phyloP scores from a whole-genome alignment of 2,113 vertebrate genomes.

The Dendropsophus ebraccatus region DNA sequence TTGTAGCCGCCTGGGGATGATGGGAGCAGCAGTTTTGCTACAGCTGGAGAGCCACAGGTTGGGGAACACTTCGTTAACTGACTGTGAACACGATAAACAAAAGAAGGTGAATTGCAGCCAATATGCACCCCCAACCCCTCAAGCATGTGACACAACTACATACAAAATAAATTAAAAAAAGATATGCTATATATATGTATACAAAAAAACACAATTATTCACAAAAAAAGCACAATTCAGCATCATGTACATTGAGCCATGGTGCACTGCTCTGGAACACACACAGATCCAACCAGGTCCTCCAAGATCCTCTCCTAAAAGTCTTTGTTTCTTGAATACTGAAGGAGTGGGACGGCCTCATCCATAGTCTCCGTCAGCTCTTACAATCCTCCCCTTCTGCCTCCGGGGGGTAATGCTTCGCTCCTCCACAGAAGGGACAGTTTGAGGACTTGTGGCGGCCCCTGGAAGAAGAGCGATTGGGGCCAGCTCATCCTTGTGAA shows the following conservation, averaged over 20 bases:
- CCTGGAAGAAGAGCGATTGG: not conserved
- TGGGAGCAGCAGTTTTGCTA: no score
- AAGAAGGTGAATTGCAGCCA: not conserved
- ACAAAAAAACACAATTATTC: conserved; percentile 66
- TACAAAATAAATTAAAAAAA: conserved; percentile 77
- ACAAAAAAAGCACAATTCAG: conserved; percentile 69
- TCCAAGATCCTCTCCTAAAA: not conserved
- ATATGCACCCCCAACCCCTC: not conserved
- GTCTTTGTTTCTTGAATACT: not conserved
- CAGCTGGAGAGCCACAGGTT: no score
- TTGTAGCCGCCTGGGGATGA: no score
- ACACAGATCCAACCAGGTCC: conserved; percentile 6
- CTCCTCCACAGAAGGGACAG: not conserved
- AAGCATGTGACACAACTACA: conserved; percentile 67
- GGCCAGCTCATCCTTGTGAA: not conserved
- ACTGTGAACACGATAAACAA: not conserved
- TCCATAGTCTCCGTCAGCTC: not conserved
- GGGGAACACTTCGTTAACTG: no score
- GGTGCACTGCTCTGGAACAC: not conserved
- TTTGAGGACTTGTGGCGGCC: not conserved
- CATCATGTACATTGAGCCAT: conserved; percentile 61
- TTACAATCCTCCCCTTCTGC: conserved; percentile 6
- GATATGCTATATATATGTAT: conserved; percentile 66
- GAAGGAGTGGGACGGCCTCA: conserved; percentile 1
- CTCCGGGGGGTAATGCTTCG: not conserved